These are phyloP conservation scores for Bedellia somnulentella DNA, from an alignment of 2,888 invertebrate genomes.

Conservation along the genomic window DNA sequence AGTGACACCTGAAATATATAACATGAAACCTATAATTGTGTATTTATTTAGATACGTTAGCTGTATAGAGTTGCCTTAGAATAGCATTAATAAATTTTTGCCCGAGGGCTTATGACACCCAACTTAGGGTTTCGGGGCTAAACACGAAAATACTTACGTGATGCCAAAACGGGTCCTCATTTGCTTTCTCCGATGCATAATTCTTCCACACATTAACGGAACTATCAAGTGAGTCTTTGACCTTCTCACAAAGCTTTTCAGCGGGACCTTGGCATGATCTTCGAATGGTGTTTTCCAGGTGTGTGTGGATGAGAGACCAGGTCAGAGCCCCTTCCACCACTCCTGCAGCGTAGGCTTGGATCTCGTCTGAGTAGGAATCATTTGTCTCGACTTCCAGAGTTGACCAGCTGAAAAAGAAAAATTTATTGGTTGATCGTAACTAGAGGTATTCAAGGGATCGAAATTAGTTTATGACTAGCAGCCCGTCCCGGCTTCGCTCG, in stretches of 20 bases:
- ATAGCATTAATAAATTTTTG: too few species aligned
- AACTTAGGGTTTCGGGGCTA: too few species aligned
- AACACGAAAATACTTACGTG: slow-evolving; percentile 66
- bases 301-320: slow-evolving; percentile 76
- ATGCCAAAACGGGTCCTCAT: slow-evolving; percentile 77
- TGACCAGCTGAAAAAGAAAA: slow-evolving; percentile 67
- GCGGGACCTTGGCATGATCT: slow-evolving; percentile 44
- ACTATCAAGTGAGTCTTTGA: slow-evolving; percentile 65
- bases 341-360: slow-evolving; percentile 87
- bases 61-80: too few species aligned
- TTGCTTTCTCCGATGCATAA: slow-evolving; percentile 48
- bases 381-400: slow-evolving; percentile 79
- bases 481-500: too few species aligned
- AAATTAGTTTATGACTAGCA: too few species aligned
- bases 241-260: slow-evolving; percentile 64
- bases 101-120: too few species aligned
- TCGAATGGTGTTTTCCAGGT: slow-evolving; percentile 72
- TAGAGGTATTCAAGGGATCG: not conserved
- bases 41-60: too few species aligned
- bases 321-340: slow-evolving; percentile 81
- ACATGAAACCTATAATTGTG: slow-evolving; percentile 1
- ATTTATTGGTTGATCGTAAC: not conserved
- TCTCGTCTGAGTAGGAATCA: slow-evolving; percentile 69
- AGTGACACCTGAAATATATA: slow-evolving; percentile 63
- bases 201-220: slow-evolving; percentile 65